Evolutionary conservation across 2,113 vertebrate genomes (phyloP).

Genomic region (Pterocles gutturalis): DNA sequence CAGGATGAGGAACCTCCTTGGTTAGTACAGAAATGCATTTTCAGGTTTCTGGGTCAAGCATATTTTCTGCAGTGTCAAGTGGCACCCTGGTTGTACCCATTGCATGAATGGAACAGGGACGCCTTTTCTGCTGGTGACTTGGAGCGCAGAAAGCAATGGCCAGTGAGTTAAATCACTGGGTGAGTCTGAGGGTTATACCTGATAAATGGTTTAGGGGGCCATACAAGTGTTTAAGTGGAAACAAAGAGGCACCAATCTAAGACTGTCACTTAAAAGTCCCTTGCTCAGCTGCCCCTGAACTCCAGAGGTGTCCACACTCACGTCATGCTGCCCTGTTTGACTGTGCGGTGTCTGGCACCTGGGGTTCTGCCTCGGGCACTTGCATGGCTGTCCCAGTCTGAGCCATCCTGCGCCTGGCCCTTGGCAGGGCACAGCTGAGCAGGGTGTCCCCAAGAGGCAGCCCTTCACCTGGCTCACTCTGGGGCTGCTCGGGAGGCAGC

Average conservation of each 20-base stretch:
- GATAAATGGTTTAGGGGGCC: background rate
- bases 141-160: conserved; percentile 6
- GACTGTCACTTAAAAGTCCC: background rate
- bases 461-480: rapidly evolving
- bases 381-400: no score
- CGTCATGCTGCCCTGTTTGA: rapidly evolving
- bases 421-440: rapidly evolving
- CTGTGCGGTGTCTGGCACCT: rapidly evolving
- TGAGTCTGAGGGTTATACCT: background rate
- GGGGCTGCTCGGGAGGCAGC: background rate
- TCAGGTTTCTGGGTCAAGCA: background rate
- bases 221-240: background rate
- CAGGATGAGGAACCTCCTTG: background rate
- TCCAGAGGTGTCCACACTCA: background rate
- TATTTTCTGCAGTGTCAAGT: background rate
- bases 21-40: background rate
- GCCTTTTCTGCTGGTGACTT: background rate
- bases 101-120: rapidly evolving
- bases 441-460: no score
- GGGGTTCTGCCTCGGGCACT: background rate
- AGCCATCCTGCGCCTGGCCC: no score
- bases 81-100: background rate
- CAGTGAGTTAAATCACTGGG: background rate
- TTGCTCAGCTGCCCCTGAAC: background rate
- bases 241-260: background rate